Evolutionary conservation across 2,797 vertebrate genomes (phyloP).

Genomic region (Gymnoscopelus braueri): DNA sequence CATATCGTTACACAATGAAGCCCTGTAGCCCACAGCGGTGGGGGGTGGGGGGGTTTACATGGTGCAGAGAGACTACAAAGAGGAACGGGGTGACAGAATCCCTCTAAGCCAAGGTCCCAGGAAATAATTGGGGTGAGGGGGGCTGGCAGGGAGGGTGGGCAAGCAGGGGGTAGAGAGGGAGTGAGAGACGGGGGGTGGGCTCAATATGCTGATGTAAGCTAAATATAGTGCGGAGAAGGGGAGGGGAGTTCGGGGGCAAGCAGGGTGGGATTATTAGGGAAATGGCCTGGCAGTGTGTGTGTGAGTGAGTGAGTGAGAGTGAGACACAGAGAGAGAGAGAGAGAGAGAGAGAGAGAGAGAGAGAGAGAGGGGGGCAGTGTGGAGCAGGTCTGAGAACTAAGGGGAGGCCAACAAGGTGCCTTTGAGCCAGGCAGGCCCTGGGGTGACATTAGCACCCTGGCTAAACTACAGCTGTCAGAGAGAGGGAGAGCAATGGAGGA

Average conservation of each 20-base stretch:
- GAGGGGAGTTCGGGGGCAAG: conserved; percentile 26
- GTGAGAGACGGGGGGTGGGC: conserved; percentile 14
- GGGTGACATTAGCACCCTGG: conserved; percentile 44
- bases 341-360: not conserved
- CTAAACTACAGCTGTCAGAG: conserved; percentile 53
- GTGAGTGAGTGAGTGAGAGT: no score
- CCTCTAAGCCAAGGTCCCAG: conserved; percentile 46
- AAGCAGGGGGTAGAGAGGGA: conserved; percentile 29
- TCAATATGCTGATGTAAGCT: conserved; percentile 62
- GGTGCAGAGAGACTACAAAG: conserved; percentile 33
- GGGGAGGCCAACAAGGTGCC: conserved; percentile 40
- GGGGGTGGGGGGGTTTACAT: conserved; percentile 21
- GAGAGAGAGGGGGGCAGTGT: not conserved
- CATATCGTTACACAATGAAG: conserved; percentile 34
- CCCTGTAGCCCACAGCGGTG: conserved; percentile 13
- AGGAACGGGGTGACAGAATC: conserved; percentile 23
- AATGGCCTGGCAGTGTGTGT: conserved; percentile 37
- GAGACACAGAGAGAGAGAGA: not conserved
- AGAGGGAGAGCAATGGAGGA: not conserved
- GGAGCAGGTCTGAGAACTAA: conserved; percentile 30
- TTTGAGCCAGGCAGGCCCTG: conserved; percentile 31
- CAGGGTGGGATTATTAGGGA: conserved; percentile 56
- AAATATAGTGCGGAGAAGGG: conserved; percentile 46
- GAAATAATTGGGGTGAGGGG: conserved; percentile 68
- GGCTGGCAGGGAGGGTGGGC: conserved; percentile 25